A percentile compares a stretch with the other conserved stretches of the same genome.
These are phyloP conservation scores for Disparrhopalites patrizii DNA, from an alignment of 2,888 invertebrate genomes.

Conservation along the genomic window DNA sequence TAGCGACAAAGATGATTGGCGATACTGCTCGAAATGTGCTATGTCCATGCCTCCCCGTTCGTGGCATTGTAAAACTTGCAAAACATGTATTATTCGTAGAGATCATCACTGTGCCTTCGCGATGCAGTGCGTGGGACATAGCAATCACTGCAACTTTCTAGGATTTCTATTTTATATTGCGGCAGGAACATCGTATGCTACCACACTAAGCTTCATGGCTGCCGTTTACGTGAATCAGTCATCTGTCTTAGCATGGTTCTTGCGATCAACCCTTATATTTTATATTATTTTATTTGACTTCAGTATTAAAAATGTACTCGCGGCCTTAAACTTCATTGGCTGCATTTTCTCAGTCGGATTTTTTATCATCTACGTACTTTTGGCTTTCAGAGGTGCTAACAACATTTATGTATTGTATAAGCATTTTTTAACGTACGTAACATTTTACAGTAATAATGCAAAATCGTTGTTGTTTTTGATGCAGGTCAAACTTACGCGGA, in stretches of 20 bases:
- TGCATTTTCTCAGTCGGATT: conserved; percentile 28
- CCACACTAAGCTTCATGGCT: conserved; percentile 6
- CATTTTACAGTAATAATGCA: not conserved
- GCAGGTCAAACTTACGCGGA: conserved; percentile 28
- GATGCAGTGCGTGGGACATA: conserved; percentile 43
- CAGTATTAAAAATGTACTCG: conserved; percentile 27
- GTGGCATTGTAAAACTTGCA: conserved; percentile 45
- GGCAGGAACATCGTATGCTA: conserved; percentile 27
- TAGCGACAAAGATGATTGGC: conserved; percentile 40
- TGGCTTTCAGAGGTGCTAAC: conserved; percentile 23
- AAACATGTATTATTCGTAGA: conserved; percentile 26
- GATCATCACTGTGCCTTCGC: conserved; percentile 47
- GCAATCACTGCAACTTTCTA: conserved; percentile 45
- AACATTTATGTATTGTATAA: not conserved
- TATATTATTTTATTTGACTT: conserved; percentile 42
- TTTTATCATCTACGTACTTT: conserved; percentile 33
- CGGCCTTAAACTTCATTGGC: conserved; percentile 37
- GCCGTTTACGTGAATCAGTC: conserved; percentile 20
- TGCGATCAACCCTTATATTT: conserved; percentile 30
- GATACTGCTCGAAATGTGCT: conserved; percentile 43
- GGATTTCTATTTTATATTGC: conserved; percentile 41
- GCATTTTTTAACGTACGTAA: not conserved
- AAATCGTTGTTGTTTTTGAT: not conserved
- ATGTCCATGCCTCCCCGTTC: conserved; percentile 41
- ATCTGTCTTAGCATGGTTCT: conserved; percentile 29